Evolutionary conservation across 2,113 vertebrate genomes (phyloP), one percentile per base, ranked within the genome.

Genomic region (Heterochromis multidens): DNA sequence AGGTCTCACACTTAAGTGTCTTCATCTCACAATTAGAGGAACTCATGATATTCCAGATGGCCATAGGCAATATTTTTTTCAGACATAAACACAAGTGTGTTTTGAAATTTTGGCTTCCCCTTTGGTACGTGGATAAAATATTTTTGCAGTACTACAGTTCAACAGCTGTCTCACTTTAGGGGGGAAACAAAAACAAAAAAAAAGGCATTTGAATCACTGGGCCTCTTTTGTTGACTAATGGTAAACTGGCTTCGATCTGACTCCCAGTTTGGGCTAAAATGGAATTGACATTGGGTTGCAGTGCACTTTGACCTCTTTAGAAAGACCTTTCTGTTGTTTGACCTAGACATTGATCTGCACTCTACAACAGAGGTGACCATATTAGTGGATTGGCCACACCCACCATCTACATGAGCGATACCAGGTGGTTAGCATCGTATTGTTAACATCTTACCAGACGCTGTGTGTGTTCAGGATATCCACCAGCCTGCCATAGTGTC

Each of bases 261-360:
- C 27, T 76, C 82, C 40, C 70, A 90, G 84, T 94, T 92, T 93
- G 81, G 83, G 82, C 46, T 90, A 33, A 93, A 89, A 92, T 86
- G 91, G 83, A 91, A 93, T 93, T 94, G 95, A 95, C 94, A 95
- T 88, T 93, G 92, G 96, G 94, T 76, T 94, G 91, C 93, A 79
- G 91, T 89, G 92, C 96, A 92, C 96, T 91, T 89, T 97, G 96
- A 96, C 95, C 94, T 97, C 90, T 96, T 88, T 89, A 88, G 94
- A 90, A 94, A 93, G 96, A 95, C 94, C 96, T 97, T 97, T 97
- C 96, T 97, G 94, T 76, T 88, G 89, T 93, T 93, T 96, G 96
- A 96, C 96, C 95, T 94, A 93, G 92, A 91, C 95, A 96, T 96
- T 97, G 96, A 97, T 97, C 96, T 93, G 90, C 92, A 90, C 93